These are phyloP conservation scores for Prunella strophiata DNA, from an alignment of 2,797 vertebrate species.

Conservation along the genomic window DNA sequence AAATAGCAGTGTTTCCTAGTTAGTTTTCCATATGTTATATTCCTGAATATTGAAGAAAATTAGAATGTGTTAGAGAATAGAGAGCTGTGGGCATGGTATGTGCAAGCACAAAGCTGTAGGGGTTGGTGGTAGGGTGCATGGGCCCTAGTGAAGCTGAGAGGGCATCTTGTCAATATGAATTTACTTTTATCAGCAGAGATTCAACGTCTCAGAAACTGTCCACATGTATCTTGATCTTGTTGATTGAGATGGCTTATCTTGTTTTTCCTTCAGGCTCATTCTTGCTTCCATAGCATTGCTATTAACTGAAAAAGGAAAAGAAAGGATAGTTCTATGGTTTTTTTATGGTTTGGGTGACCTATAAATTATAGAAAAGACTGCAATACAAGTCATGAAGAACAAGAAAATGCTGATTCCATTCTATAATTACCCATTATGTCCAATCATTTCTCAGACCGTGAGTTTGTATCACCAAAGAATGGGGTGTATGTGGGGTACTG, in stretches of 20 bases:
- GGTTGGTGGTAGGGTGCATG: not conserved
- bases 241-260: not conserved
- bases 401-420: not conserved
- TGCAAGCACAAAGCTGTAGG: not conserved
- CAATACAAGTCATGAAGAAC: not conserved
- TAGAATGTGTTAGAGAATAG: not conserved
- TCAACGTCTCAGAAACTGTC: not conserved
- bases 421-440: not conserved
- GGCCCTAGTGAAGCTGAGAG: not conserved
- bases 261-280: not conserved
- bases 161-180: not conserved
- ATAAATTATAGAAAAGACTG: not conserved
- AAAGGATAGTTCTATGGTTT: not conserved
- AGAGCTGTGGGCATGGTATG: not conserved
- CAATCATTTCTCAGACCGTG: not conserved
- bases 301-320: not conserved
- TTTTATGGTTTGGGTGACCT: not conserved
- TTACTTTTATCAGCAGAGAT: not conserved
- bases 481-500: not conserved
- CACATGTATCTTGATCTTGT: not conserved
- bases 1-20: not conserved
- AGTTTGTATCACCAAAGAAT: not conserved
- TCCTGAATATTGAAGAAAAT: not conserved
- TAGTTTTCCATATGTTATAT: not conserved
- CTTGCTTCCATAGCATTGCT: not conserved